Evolutionary conservation across 2,888 invertebrate species (phyloP).

Genomic region (Andrena trimmerana): DNA sequence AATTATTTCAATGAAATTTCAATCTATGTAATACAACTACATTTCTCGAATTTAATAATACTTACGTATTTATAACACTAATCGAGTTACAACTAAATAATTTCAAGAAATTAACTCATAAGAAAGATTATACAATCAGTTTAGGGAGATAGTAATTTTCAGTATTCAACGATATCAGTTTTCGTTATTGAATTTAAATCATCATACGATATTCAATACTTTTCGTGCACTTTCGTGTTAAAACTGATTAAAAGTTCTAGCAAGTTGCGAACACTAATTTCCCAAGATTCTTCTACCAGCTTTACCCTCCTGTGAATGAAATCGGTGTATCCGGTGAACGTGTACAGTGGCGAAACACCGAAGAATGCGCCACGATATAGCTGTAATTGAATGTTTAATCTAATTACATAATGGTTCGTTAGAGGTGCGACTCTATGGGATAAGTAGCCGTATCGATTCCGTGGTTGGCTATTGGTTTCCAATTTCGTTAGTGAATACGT

Average conservation of each 20-base stretch:
- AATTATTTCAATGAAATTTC: no score
- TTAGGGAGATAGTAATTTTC: no score
- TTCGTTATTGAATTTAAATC: no score
- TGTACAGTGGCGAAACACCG: background rate
- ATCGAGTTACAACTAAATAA: no score
- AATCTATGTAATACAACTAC: no score
- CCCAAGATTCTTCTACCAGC: background rate
- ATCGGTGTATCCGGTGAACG: background rate
- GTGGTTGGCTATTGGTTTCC: constrained; percentile 35
- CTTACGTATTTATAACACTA: no score
- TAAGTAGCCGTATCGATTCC: constrained; percentile 33
- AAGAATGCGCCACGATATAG: constrained; percentile 12
- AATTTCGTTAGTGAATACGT: constrained; percentile 40
- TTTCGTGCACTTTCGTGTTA: background rate
- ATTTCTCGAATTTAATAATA: no score
- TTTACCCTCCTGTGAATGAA: background rate
- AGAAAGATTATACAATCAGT: background rate
- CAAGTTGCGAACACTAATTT: background rate
- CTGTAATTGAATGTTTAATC: constrained; percentile 31
- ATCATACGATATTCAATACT: background rate
- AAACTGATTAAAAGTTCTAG: background rate
- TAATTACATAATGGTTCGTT: constrained; percentile 34
- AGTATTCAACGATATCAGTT: background rate
- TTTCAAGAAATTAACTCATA: no score
- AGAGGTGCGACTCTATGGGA: constrained; percentile 1